These are phyloP conservation scores for Pasiphila rectangulata DNA, from an alignment of 2,888 invertebrate species.

Conservation along the genomic window DNA sequence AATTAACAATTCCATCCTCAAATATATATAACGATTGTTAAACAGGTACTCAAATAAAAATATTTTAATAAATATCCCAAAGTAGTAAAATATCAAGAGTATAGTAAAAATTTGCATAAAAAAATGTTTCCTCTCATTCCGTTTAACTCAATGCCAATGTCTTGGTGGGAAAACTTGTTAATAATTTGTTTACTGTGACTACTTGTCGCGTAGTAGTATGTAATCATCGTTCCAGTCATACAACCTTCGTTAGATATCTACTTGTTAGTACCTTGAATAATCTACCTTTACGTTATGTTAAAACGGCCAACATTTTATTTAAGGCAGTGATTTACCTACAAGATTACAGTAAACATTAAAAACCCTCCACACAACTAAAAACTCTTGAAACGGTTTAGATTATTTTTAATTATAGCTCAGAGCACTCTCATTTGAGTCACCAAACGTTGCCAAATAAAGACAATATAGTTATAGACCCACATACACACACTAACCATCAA, in stretches of 20 bases:
- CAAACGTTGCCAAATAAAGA: not conserved
- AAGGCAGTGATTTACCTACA: not conserved
- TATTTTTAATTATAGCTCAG: too few relatives aligned
- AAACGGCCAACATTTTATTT: not conserved
- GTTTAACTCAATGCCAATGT: slow-evolving; percentile 50
- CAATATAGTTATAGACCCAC: too few relatives aligned
- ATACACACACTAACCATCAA: too few relatives aligned
- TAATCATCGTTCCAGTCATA: slow-evolving; percentile 9
- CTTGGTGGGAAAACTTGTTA: slow-evolving; percentile 42
- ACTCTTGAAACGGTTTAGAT: too few relatives aligned
- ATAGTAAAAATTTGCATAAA: too few relatives aligned
- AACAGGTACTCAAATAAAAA: too few relatives aligned
- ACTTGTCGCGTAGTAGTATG: slow-evolving; percentile 8
- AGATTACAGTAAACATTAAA: too few relatives aligned
- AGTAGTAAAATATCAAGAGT: too few relatives aligned
- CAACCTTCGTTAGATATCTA: slow-evolving; percentile 8
- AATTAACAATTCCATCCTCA: too few relatives aligned
- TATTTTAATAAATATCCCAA: too few relatives aligned
- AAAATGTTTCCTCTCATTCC: slow-evolving; percentile 21
- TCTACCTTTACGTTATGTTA: not conserved
- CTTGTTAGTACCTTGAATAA: not conserved
- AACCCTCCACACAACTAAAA: too few relatives aligned
- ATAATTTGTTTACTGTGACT: slow-evolving; percentile 17
- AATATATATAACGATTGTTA: too few relatives aligned
- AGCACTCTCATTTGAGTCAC: not conserved